phyloP scores from a whole-genome alignment of 1,140 invertebrate species.

The Hypothenemus hampei region DNA sequence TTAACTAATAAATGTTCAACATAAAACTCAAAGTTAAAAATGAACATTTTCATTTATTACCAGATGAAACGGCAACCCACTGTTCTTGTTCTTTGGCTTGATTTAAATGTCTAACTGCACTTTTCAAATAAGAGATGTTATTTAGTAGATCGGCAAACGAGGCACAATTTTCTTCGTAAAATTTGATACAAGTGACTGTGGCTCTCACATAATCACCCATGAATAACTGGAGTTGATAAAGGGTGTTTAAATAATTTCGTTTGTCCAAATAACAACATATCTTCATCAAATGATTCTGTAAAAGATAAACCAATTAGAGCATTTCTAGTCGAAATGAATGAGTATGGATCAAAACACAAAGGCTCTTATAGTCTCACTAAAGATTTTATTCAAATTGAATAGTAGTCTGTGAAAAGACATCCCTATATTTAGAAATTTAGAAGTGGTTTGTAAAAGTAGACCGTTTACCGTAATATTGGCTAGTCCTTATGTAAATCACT shows the following conservation, averaged over 20 bases:
- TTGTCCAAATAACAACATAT: constrained; percentile 62
- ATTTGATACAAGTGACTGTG: constrained; percentile 66
- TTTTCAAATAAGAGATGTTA: constrained; percentile 52
- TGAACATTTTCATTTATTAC: constrained; percentile 20
- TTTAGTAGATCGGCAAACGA: constrained; percentile 53
- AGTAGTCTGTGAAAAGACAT: not conserved
- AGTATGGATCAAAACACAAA: not conserved
- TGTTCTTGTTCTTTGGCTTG: constrained; percentile 47
- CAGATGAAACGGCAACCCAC: constrained; percentile 43
- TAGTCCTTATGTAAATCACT: too few relatives aligned
- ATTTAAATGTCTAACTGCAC: constrained; percentile 60
- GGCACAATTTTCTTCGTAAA: constrained; percentile 56
- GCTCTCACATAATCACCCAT: constrained; percentile 65
- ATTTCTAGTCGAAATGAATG: not conserved
- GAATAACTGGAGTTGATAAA: constrained; percentile 65
- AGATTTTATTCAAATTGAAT: not conserved
- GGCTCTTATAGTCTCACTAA: not conserved
- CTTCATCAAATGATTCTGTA: constrained; percentile 56
- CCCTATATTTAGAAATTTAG: not conserved
- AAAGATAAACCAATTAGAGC: not conserved
- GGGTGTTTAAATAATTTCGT: constrained; percentile 56
- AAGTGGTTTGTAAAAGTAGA: not conserved
- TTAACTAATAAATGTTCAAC: constrained; percentile 1
- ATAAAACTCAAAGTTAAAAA: not conserved
- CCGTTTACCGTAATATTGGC: too few relatives aligned